Evolutionary conservation across 2,113 vertebrate genomes (phyloP).

Genomic region (Muscicapa adusta): DNA sequence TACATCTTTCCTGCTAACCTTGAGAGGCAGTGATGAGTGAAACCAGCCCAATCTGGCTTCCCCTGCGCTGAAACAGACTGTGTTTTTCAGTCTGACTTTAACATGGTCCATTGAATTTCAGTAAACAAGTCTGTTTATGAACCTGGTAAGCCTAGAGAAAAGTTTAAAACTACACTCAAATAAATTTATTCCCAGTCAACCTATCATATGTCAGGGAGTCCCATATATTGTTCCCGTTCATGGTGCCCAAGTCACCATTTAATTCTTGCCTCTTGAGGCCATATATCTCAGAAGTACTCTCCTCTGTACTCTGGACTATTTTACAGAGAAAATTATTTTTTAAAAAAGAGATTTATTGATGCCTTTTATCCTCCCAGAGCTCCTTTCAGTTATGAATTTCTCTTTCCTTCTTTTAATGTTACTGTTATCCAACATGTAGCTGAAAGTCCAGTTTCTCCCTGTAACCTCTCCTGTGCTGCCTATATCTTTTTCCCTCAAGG

Average conservation of each 20-base stretch:
- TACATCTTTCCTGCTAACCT: background rate
- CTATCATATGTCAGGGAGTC: background rate
- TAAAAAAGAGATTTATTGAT: background rate
- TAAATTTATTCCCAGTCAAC: conserved; percentile 9
- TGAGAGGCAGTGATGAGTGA: conserved; percentile 32
- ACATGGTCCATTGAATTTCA: conserved; percentile 40
- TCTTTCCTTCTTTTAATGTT: background rate
- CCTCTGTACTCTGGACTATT: background rate
- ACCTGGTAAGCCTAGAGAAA: background rate
- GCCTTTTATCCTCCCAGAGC: background rate
- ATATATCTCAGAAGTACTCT: background rate
- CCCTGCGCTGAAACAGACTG: background rate
- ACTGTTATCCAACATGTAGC: background rate
- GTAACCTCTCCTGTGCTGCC: background rate
- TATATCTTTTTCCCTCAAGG: background rate
- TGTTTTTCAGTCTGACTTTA: conserved; percentile 30
- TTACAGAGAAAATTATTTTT: background rate
- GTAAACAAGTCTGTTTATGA: conserved; percentile 56
- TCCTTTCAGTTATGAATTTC: background rate
- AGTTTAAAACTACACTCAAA: background rate
- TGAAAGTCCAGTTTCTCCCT: background rate
- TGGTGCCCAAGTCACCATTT: background rate
- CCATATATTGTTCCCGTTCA: background rate
- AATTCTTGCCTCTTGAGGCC: background rate
- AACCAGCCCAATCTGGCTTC: background rate